Evolutionary conservation across 2,888 invertebrate genomes (phyloP).

Genomic region (Sinodicranocentrus sp.): DNA sequence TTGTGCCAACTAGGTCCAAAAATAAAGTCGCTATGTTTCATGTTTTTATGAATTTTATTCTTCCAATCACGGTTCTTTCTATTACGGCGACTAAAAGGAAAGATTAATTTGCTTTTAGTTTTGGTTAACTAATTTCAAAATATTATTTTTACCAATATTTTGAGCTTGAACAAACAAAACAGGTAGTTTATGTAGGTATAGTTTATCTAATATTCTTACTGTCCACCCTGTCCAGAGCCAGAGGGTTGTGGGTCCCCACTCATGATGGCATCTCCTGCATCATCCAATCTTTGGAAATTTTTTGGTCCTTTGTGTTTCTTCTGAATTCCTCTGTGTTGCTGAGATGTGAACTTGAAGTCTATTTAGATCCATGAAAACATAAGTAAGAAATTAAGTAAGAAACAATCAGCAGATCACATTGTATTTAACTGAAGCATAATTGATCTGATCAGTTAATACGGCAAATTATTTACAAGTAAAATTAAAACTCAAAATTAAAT

Average conservation of each 20-base stretch:
- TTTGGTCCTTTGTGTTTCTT: constrained; percentile 56
- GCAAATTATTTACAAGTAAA: too few relatives aligned
- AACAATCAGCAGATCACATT: too few relatives aligned
- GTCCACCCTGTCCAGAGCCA: constrained; percentile 38
- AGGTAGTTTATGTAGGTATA: neutral
- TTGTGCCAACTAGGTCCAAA: constrained; percentile 75
- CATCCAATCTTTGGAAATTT: constrained; percentile 64
- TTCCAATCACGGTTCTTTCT: constrained; percentile 46
- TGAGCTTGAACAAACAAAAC: too few relatives aligned
- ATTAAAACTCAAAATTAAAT: too few relatives aligned
- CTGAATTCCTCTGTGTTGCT: constrained; percentile 65
- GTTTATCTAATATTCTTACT: constrained; percentile 17
- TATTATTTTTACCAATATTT: too few relatives aligned
- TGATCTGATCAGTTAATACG: too few relatives aligned
- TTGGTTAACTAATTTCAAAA: too few relatives aligned
- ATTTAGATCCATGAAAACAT: neutral
- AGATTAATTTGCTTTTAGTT: neutral
- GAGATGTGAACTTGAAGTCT: constrained; percentile 60
- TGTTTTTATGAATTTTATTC: constrained; percentile 34
- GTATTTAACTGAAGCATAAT: too few relatives aligned
- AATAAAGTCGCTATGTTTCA: constrained; percentile 48
- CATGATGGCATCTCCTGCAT: constrained; percentile 70
- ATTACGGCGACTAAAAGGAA: constrained; percentile 25
- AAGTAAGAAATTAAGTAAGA: too few relatives aligned
- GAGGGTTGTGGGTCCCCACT: constrained; percentile 46